Base-by-base conservation (phyloP, 2,888 invertebrate species). In the Hypomecis punctinalis region DNA sequence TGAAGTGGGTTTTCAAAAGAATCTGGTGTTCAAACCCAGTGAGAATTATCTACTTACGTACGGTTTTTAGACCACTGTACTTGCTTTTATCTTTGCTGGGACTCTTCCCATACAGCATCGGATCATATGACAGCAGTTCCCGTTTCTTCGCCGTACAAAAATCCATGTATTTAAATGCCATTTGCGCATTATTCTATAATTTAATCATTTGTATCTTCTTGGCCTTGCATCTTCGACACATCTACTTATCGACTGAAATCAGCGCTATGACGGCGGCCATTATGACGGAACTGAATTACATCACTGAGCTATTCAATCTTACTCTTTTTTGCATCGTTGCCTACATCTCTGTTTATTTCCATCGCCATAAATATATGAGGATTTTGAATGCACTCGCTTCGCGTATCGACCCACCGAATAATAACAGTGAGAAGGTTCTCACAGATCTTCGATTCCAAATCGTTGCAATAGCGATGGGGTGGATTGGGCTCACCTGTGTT, bases 211-310 rank as follows among this genome's bases (percentile, higher is more conserved):
- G 75, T 3, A 59, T 74, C 3, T 90, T 88, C 67, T 65, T 80
- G 33, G 72, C 73, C 1, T 39, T 87, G 6, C 90, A 90, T 61
- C 62, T 86, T 6, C 75, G 74, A 37, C 71, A 83, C 5, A 73
- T 90, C 9, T 73, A 80, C 36, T 64, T 72, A 5, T 68, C 75
- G 1, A 69, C 75, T 1, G 82, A 83, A 9, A 73, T 76, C 42
- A 79, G 72, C 42, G 66, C 76, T 4, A 75, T 86, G 66, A 84
- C 80, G 0, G 79, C 84, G 35, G 83, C 76, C 23, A 59, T 85
- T 0, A 71, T 86, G 67, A 86, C 89, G 6, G 77, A 88, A 75
- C 73, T 86, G 51, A 91, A 92, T 69, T 90, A 90, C 49, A 73
- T 86, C 2, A 52, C 86, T 4, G 91, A 92, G 70, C 53, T 89